phyloP scores from a whole-genome alignment of 1,140 invertebrate species.

The Thrips palmi region DNA sequence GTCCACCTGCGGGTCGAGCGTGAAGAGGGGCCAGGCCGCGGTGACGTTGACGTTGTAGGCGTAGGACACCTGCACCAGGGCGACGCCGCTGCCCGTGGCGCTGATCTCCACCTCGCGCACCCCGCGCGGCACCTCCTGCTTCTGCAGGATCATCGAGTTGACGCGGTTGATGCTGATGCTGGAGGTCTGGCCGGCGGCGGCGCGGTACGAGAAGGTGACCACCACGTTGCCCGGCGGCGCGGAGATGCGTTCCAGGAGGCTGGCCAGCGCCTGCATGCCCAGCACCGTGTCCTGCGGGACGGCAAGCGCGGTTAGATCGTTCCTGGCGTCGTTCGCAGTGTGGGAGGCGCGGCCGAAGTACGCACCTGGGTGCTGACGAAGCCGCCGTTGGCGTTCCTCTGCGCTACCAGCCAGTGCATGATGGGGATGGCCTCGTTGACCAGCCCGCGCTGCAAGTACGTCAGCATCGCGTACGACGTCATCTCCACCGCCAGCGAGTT shows the following conservation, averaged over 20 bases:
- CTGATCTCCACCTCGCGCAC: constrained; percentile 36
- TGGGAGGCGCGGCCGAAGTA: constrained; percentile 14
- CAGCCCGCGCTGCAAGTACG: constrained; percentile 43
- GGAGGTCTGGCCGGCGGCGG: constrained; percentile 31
- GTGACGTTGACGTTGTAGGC: constrained; percentile 77
- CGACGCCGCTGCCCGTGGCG: constrained; percentile 65
- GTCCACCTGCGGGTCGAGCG: constrained; percentile 73
- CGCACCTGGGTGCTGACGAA: constrained; percentile 54
- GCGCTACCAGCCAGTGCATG: constrained; percentile 65
- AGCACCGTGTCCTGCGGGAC: constrained; percentile 45
- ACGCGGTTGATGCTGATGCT: constrained; percentile 43
- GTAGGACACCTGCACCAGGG: constrained; percentile 64
- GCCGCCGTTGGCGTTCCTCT: constrained; percentile 62
- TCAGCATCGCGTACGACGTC: constrained; percentile 62
- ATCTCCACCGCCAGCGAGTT: constrained; percentile 71
- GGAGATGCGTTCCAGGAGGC: constrained; percentile 40
- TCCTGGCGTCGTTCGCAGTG: background rate
- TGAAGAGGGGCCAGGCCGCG: constrained; percentile 74
- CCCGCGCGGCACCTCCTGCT: constrained; percentile 36
- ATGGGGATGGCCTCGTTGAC: constrained; percentile 53
- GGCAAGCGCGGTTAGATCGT: background rate
- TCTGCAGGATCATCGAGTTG: constrained; percentile 60
- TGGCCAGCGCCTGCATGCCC: constrained; percentile 49
- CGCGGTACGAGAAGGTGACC: constrained; percentile 29
- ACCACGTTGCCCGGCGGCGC: constrained; percentile 31